These are phyloP conservation scores for Palythoa heliodiscus DNA, from an alignment of 92 coral and sea anemone species.

Conservation along the genomic window DNA sequence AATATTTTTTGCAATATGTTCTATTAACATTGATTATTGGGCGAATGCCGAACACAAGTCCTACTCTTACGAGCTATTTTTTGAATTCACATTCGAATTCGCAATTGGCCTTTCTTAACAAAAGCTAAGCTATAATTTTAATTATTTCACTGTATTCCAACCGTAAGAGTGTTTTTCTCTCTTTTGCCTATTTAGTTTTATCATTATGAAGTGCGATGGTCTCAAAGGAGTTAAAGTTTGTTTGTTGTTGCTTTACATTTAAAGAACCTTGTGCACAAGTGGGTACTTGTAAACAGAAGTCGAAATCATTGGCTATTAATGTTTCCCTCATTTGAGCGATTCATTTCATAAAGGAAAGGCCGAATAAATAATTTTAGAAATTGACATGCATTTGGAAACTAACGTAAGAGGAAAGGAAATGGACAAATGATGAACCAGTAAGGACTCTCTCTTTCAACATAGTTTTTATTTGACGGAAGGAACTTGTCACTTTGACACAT, in stretches of 20 bases:
- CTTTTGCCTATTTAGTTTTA: not conserved
- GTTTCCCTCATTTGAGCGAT: not conserved
- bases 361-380: not conserved
- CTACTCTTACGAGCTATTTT: not conserved
- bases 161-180: not conserved
- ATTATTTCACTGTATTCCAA: not conserved
- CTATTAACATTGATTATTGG: not conserved
- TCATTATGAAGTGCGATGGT: not conserved
- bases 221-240: slow-evolving; percentile 7
- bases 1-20: not conserved
- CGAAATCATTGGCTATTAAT: not conserved
- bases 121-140: not conserved
- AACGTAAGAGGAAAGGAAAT: slow-evolving; percentile 16
- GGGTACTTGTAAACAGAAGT: not conserved
- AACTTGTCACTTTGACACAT: slow-evolving; percentile 33
- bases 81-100: not conserved
- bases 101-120: not conserved
- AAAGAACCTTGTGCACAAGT: not conserved
- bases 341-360: slow-evolving; percentile 4
- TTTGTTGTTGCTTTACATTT: not conserved
- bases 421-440: slow-evolving; percentile 7
- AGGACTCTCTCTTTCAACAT: slow-evolving; percentile 3
- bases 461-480: slow-evolving; percentile 38
- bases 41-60: not conserved
- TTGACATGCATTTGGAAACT: slow-evolving; percentile 34